A percentile compares a stretch with the other conserved stretches of the same genome.
phyloP scores from a whole-genome alignment of 2,888 invertebrate genomes.

The Pristionchus maxplancki region DNA sequence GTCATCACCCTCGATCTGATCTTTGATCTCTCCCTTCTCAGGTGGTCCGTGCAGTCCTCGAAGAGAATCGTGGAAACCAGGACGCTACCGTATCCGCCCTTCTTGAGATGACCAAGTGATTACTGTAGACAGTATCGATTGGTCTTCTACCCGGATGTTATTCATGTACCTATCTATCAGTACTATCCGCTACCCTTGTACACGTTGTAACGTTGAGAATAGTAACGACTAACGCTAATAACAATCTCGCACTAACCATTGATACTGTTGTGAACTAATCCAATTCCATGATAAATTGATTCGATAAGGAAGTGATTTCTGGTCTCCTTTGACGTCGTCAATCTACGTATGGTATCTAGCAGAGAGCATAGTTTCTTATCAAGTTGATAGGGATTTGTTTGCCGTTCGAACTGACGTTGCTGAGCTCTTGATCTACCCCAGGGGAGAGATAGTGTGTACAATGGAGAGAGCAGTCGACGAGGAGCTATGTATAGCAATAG shows the following conservation, averaged over 20 bases:
- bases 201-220: constrained; percentile 39
- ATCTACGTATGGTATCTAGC: background rate
- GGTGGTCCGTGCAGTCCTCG: constrained; percentile 88
- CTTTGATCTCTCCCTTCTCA: constrained; percentile 24
- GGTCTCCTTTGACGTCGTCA: background rate
- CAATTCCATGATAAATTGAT: constrained; percentile 41
- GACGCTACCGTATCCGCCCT: constrained; percentile 92
- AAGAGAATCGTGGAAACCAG: constrained; percentile 91
- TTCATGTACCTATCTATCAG: background rate
- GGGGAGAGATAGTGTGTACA: background rate
- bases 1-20: constrained; percentile 6
- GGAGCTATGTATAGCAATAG: constrained; percentile 42
- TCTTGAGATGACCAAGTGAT: constrained; percentile 84
- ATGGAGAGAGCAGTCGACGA: background rate
- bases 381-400: background rate
- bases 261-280: constrained; percentile 8
- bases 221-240: background rate
- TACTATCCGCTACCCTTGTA: background rate
- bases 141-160: background rate
- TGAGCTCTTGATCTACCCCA: background rate
- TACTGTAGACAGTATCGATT: background rate
- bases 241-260: constrained; percentile 4
- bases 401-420: background rate
- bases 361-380: background rate
- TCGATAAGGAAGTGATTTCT: background rate